Conservation (phyloP, 2,888 invertebrate genomes). For the Entomobrya multifasciata region DNA sequence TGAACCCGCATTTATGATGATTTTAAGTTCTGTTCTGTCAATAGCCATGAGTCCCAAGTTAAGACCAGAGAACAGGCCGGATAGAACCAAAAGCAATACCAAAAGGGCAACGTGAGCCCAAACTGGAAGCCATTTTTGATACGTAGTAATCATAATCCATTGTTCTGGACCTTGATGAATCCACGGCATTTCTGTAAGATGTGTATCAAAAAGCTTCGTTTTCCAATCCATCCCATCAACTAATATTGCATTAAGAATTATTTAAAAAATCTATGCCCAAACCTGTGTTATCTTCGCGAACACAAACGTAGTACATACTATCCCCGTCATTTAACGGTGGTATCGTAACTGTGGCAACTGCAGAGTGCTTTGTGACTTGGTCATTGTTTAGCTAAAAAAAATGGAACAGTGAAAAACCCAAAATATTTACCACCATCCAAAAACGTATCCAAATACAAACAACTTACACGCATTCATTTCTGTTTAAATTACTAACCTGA, state of each 20-base stretch:
- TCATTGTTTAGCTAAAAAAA: constrained; percentile 63
- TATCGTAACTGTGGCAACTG: constrained; percentile 76
- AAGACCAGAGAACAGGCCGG: constrained; percentile 97
- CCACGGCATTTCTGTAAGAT: constrained; percentile 78
- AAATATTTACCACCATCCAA: neutral
- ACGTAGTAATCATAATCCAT: constrained; percentile 75
- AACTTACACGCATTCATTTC: neutral
- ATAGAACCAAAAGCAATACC: constrained; percentile 89
- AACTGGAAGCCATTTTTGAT: constrained; percentile 84
- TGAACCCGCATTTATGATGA: constrained; percentile 94
- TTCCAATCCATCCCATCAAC: no score
- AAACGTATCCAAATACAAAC: no score
- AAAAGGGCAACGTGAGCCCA: constrained; percentile 90
- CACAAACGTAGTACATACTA: constrained; percentile 79
- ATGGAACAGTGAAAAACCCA: no score
- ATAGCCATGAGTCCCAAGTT: constrained; percentile 90
- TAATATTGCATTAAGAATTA: no score
- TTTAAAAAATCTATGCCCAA: neutral
- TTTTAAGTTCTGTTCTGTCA: constrained; percentile 96
- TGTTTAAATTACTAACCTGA: constrained; percentile 66
- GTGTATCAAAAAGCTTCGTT: no score
- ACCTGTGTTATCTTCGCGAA: constrained; percentile 75
- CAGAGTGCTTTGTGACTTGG: constrained; percentile 74
- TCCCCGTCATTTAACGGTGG: constrained; percentile 79
- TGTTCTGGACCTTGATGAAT: constrained; percentile 77